Percentiles rank a stretch among this genome's conserved stretches.
Evolutionary conservation across 2,113 vertebrate species (phyloP).

Genomic region (Saccopteryx bilineata): DNA sequence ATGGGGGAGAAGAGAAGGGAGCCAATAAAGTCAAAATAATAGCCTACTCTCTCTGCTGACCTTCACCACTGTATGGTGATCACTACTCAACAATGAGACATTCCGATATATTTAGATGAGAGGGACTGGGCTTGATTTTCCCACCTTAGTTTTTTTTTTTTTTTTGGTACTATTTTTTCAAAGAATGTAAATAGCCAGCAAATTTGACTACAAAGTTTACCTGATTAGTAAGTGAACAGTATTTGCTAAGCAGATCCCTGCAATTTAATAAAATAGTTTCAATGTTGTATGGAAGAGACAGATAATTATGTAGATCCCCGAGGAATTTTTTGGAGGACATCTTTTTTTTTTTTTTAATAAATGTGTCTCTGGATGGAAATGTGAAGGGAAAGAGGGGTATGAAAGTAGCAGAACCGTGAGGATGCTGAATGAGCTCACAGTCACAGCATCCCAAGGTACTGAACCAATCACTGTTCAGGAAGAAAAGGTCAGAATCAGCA

Average conservation of each 20-base stretch:
- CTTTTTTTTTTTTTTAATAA: slow-evolving; percentile 34
- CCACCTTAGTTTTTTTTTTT: not conserved
- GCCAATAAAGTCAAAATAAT: not conserved
- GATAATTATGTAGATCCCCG: slow-evolving; percentile 37
- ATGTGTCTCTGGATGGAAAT: not conserved
- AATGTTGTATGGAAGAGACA: slow-evolving; percentile 23
- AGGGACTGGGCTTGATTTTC: not conserved
- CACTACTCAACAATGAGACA: not conserved
- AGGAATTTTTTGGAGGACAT: slow-evolving; percentile 3
- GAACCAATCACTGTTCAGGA: not conserved
- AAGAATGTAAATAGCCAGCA: not conserved
- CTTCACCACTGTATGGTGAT: not conserved
- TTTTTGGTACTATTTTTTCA: not conserved
- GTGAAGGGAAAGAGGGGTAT: not conserved
- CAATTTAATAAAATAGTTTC: slow-evolving; percentile 30
- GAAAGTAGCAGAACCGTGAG: not conserved
- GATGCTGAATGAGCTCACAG: not conserved
- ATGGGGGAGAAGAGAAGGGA: not conserved
- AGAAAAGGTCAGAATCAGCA: not conserved
- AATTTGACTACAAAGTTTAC: slow-evolving; percentile 22
- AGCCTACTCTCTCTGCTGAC: not conserved
- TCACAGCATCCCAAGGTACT: not conserved
- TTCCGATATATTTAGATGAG: not conserved
- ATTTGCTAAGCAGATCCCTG: slow-evolving; percentile 38
- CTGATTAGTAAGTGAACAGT: slow-evolving; percentile 38